phyloP scores from a whole-genome alignment of 2,888 invertebrate species.

The Rotaria magnacalcarata region DNA sequence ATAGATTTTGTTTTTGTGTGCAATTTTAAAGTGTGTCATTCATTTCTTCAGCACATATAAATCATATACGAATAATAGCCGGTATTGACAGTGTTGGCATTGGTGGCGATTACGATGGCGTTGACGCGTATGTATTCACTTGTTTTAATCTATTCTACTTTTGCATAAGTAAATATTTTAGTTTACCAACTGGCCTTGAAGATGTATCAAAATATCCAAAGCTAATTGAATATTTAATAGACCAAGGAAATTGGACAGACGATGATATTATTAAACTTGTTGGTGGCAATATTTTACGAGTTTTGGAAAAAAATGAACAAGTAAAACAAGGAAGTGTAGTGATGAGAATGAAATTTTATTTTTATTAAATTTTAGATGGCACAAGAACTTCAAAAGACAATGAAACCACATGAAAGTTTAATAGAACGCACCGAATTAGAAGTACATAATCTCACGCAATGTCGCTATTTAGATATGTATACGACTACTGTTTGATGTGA shows the following conservation, averaged over 20 bases:
- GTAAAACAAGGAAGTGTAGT: neutral
- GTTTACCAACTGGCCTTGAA: slow-evolving; percentile 63
- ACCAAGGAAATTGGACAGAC: slow-evolving; percentile 62
- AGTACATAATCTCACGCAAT: neutral
- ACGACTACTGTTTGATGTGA: neutral
- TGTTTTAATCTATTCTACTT: neutral
- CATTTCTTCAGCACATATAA: slow-evolving; percentile 63
- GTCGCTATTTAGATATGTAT: neutral
- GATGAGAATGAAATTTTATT: too few relatives aligned
- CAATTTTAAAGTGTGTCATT: neutral
- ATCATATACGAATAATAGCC: slow-evolving; percentile 53
- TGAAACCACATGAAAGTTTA: neutral
- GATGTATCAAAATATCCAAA: slow-evolving; percentile 66
- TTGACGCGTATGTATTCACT: slow-evolving; percentile 39
- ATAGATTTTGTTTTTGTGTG: neutral
- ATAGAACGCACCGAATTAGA: neutral
- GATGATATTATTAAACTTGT: slow-evolving; percentile 64
- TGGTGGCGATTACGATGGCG: slow-evolving; percentile 57
- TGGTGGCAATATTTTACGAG: slow-evolving; percentile 64
- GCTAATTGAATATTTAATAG: slow-evolving; percentile 66
- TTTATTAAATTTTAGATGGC: neutral
- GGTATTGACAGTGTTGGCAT: slow-evolving; percentile 56
- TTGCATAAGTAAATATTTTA: neutral
- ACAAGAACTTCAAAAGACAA: neutral
- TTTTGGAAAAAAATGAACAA: slow-evolving; percentile 48